Percentiles rank a stretch among this genome's conserved stretches.
Conservation (phyloP, 2,888 invertebrate genomes). For the Dyspetes luteomarginatus region DNA sequence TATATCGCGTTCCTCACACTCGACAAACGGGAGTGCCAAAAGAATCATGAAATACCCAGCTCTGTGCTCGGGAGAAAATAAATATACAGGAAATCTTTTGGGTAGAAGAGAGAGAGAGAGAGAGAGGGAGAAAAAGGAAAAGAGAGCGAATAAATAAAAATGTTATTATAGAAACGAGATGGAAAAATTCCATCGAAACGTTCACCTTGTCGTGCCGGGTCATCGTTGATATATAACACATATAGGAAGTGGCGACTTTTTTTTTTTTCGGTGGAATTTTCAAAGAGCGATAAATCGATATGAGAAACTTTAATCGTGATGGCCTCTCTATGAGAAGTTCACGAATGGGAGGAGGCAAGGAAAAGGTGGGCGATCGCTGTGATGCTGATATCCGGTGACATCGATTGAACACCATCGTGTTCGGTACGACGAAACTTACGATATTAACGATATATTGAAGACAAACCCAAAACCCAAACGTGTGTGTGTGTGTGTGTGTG, state of each 20-base stretch:
- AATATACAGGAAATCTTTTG: conserved; percentile 14
- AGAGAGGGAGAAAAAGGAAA: not conserved
- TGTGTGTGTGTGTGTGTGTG: not conserved
- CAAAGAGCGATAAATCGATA: conserved; percentile 57
- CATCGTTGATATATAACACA: conserved; percentile 40
- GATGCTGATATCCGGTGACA: conserved; percentile 50
- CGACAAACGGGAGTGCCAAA: conserved; percentile 51
- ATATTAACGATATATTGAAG: not conserved
- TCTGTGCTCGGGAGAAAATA: conserved; percentile 12
- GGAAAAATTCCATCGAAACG: conserved; percentile 50
- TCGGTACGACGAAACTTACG: too few species aligned
- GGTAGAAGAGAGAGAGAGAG: not conserved
- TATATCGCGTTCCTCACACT: conserved; percentile 34
- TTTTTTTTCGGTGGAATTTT: conserved; percentile 20
- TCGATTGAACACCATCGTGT: conserved; percentile 4
- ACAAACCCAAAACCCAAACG: not conserved
- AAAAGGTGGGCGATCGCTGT: conserved; percentile 55
- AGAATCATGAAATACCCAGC: conserved; percentile 32
- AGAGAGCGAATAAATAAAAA: conserved; percentile 11
- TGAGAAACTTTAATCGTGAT: conserved; percentile 47
- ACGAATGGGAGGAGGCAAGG: not conserved
- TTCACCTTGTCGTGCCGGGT: conserved; percentile 21
- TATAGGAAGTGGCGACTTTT: conserved; percentile 41
- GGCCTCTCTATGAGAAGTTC: not conserved
- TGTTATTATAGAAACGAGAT: conserved; percentile 29